These are phyloP conservation scores for Parambassis ranga DNA, from an alignment of 2,797 vertebrate species.

Conservation along the genomic window DNA sequence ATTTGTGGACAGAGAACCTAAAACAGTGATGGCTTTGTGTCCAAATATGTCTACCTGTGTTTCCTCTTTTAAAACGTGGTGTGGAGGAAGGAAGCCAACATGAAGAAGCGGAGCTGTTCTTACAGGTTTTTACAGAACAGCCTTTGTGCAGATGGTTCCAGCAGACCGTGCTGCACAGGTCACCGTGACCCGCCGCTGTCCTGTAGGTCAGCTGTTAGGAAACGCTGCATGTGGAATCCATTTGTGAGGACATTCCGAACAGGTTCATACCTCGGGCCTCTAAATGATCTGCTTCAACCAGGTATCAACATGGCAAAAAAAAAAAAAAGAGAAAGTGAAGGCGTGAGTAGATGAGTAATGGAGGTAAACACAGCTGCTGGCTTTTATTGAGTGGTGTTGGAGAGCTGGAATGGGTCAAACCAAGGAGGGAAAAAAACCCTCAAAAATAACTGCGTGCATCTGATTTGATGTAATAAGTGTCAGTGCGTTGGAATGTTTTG, in stretches of 20 bases:
- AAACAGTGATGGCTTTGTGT: too few relatives aligned
- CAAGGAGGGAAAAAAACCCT: constrained; percentile 47
- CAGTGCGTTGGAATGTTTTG: constrained; percentile 64
- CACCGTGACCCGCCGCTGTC: constrained; percentile 61
- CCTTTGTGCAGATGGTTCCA: constrained; percentile 41
- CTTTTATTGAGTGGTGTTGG: constrained; percentile 68
- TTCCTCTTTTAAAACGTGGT: constrained; percentile 29
- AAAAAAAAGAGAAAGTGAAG: constrained; percentile 49
- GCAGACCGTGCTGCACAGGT: constrained; percentile 58
- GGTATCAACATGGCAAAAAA: constrained; percentile 40
- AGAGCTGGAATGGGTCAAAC: constrained; percentile 65
- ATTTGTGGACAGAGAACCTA: too few relatives aligned
- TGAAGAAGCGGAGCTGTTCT: constrained; percentile 15
- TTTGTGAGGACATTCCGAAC: constrained; percentile 64
- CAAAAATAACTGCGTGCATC: constrained; percentile 65
- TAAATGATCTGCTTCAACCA: constrained; percentile 49
- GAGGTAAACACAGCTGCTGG: constrained; percentile 79
- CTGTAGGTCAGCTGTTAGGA: constrained; percentile 67
- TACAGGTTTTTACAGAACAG: constrained; percentile 17
- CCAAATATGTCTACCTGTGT: constrained; percentile 40
- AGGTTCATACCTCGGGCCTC: constrained; percentile 36
- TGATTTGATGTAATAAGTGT: constrained; percentile 66
- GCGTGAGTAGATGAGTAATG: constrained; percentile 67
- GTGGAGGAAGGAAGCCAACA: constrained; percentile 38
- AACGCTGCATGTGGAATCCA: constrained; percentile 78